Percentiles rank a stretch among this genome's conserved stretches.
phyloP scores from a whole-genome alignment of 2,113 vertebrate genomes.

The Microtus pennsylvanicus region DNA sequence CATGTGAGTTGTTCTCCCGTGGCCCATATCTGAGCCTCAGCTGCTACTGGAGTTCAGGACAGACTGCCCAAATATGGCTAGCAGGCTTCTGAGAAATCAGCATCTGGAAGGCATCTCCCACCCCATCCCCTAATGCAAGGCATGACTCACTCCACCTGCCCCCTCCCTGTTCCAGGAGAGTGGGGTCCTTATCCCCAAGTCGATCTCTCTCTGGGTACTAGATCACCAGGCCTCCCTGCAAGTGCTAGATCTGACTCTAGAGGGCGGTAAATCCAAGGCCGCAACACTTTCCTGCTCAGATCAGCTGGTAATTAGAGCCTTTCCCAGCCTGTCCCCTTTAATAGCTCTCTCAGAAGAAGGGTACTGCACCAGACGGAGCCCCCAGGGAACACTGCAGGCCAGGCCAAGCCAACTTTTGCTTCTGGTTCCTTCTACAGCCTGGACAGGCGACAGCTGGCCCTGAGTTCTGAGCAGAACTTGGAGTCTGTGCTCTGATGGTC shows the following conservation, averaged over 20 bases:
- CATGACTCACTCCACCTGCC: background rate
- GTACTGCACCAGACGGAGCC: background rate
- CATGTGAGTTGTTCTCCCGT: fast-evolving
- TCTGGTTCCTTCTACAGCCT: background rate
- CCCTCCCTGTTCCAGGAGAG: background rate
- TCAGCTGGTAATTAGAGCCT: no score
- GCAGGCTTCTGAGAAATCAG: background rate
- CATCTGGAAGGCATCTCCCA: background rate
- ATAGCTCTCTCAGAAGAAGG: background rate
- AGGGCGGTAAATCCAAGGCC: background rate
- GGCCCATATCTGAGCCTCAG: background rate
- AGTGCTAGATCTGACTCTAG: background rate
- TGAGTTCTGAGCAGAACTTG: background rate
- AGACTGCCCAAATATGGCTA: background rate
- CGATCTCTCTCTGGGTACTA: background rate
- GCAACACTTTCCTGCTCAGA: background rate
- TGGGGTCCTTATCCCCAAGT: background rate
- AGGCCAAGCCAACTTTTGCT: background rate
- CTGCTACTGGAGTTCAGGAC: background rate
- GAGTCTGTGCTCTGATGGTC: background rate
- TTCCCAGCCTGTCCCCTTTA: fast-evolving
- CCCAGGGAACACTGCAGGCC: background rate
- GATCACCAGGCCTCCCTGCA: fast-evolving
- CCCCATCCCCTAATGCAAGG: background rate
- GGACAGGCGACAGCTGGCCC: background rate